Percentiles rank a stretch among this genome's conserved stretches.
Conservation (phyloP, 2,797 vertebrate genomes). For the Diplodus puntazzo region DNA sequence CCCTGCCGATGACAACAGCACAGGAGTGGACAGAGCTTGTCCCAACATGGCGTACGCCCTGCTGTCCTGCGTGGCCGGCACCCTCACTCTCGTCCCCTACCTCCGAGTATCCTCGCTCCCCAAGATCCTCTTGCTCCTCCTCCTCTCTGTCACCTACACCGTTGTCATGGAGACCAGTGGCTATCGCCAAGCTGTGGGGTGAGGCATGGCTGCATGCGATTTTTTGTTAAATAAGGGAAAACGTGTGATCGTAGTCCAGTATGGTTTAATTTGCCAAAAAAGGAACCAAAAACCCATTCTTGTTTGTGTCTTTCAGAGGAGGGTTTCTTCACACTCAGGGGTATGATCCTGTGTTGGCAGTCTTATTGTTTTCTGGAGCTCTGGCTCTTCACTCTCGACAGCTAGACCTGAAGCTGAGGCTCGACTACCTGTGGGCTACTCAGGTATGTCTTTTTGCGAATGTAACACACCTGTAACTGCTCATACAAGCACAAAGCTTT, state of each 20-base stretch:
- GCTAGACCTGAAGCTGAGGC: conserved; percentile 94
- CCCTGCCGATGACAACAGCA: conserved; percentile 82
- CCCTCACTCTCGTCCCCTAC: conserved; percentile 93
- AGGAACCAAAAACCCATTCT: conserved; percentile 1
- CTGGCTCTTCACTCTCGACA: conserved; percentile 95
- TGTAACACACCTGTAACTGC: neutral
- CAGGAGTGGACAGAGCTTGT: conserved; percentile 84
- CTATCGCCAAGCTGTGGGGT: conserved; percentile 92
- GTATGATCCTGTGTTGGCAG: conserved; percentile 92
- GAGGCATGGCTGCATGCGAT: conserved; percentile 58
- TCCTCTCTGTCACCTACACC: conserved; percentile 93
- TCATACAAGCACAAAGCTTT: neutral
- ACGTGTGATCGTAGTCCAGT: neutral
- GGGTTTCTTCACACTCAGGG: conserved; percentile 87
- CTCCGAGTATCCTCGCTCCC: conserved; percentile 95
- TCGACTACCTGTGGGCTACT: conserved; percentile 97
- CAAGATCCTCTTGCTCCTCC: conserved; percentile 93
- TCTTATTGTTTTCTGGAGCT: conserved; percentile 93
- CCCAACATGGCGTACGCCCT: conserved; percentile 91
- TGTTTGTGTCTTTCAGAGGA: conserved; percentile 75
- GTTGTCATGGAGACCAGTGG: conserved; percentile 95
- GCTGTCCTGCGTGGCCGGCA: conserved; percentile 93
- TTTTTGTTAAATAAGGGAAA: neutral
- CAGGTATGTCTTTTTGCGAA: conserved; percentile 83
- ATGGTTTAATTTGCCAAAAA: neutral